phyloP scores from a whole-genome alignment of 2,888 invertebrate genomes.

The Thymelicus acteon region DNA sequence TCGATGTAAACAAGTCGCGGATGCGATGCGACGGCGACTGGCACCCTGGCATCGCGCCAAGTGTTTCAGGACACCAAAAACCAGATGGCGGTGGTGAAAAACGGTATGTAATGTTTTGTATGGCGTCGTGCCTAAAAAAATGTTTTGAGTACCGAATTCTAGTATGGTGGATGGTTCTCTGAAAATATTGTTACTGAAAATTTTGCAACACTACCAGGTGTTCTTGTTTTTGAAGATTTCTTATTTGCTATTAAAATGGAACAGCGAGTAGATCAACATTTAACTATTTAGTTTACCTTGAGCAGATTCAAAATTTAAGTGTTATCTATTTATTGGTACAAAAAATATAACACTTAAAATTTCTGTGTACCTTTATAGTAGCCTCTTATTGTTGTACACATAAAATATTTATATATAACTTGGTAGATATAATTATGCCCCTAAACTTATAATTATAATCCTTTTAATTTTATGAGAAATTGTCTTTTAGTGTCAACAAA shows the following conservation, averaged over 20 bases:
- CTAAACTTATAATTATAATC: too few relatives aligned
- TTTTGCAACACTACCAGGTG: not conserved
- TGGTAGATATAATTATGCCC: too few relatives aligned
- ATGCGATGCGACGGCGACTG: conserved; percentile 52
- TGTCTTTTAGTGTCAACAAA: too few relatives aligned
- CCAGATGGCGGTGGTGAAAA: conserved; percentile 62
- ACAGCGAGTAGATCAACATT: not conserved
- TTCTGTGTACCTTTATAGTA: too few relatives aligned
- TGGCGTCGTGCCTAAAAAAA: conserved; percentile 26
- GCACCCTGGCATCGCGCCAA: conserved; percentile 59
- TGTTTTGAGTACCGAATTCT: conserved; percentile 7
- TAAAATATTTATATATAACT: too few relatives aligned
- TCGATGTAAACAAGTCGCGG: conserved; percentile 53
- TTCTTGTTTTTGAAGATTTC: not conserved
- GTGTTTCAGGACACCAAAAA: conserved; percentile 50
- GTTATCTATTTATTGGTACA: not conserved
- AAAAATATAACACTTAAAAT: too few relatives aligned
- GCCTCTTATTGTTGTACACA: too few relatives aligned
- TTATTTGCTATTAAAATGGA: not conserved
- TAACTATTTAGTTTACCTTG: not conserved
- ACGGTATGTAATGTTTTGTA: conserved; percentile 54
- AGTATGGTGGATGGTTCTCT: not conserved
- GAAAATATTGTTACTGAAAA: conserved; percentile 5
- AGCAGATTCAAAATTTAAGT: not conserved
- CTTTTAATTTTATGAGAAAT: too few relatives aligned